Evolutionary conservation across 1,140 invertebrate genomes (phyloP).

Genomic region (Drosophila trapezifrons): DNA sequence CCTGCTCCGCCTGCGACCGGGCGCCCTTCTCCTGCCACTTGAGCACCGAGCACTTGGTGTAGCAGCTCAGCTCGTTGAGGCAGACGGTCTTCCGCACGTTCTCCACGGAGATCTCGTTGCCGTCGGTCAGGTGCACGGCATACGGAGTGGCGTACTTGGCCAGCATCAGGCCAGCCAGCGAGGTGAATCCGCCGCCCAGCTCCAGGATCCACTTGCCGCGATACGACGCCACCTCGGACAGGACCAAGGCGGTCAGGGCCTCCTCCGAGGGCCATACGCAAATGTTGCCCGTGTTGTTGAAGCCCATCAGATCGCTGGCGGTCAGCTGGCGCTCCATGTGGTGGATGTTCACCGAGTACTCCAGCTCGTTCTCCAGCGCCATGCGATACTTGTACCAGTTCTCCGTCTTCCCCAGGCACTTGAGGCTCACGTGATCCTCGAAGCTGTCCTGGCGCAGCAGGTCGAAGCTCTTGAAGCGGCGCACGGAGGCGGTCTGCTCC

Average conservation of each 20-base stretch:
- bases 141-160: slow-evolving; percentile 88
- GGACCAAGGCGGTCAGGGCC: slow-evolving; percentile 90
- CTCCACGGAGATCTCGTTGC: slow-evolving; percentile 90
- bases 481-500: slow-evolving; percentile 76
- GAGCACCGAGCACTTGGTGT: slow-evolving; percentile 84
- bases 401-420: slow-evolving; percentile 77
- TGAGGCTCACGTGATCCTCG: slow-evolving; percentile 74
- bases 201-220: slow-evolving; percentile 89
- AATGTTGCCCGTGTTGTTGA: slow-evolving; percentile 96
- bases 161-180: slow-evolving; percentile 90
- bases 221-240: slow-evolving; percentile 88
- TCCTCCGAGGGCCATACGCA: slow-evolving; percentile 96
- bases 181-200: slow-evolving; percentile 94
- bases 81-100: slow-evolving; percentile 89
- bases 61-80: slow-evolving; percentile 86
- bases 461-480: slow-evolving; percentile 82
- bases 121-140: slow-evolving; percentile 90
- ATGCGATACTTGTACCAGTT: slow-evolving; percentile 86
- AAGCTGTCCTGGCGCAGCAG: slow-evolving; percentile 80
- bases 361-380: slow-evolving; percentile 74
- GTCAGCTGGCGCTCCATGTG: slow-evolving; percentile 87
- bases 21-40: slow-evolving; percentile 84
- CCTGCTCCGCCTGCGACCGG: slow-evolving; percentile 54
- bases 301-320: slow-evolving; percentile 90
- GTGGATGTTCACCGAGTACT: slow-evolving; percentile 86